Evolutionary conservation across 2,797 vertebrate species (phyloP).

Genomic region (Masticophis lateralis): DNA sequence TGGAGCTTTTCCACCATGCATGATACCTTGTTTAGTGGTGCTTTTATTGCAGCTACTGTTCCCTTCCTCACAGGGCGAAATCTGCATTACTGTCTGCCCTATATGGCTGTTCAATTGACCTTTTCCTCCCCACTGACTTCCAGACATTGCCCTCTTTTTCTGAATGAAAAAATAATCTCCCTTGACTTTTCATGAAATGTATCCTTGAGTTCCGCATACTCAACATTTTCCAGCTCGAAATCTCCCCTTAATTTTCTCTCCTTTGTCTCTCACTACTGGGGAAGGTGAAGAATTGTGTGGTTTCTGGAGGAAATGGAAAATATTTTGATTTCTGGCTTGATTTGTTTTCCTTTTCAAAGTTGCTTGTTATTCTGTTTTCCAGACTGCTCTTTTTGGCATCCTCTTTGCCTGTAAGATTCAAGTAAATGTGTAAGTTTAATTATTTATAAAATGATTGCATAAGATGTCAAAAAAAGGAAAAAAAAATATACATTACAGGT

Average conservation of each 20-base stretch:
- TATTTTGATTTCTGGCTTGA: background rate
- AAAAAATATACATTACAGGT: background rate
- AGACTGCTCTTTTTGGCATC: background rate
- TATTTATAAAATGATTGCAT: background rate
- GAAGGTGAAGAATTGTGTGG: background rate
- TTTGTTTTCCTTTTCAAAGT: background rate
- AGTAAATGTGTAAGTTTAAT: background rate
- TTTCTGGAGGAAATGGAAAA: background rate
- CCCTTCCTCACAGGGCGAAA: background rate
- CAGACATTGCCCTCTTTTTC: background rate
- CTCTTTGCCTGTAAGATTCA: background rate
- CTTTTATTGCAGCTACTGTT: background rate
- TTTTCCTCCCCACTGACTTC: background rate
- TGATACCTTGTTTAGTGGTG: background rate
- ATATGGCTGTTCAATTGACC: background rate
- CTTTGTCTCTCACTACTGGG: background rate
- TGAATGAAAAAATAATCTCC: background rate
- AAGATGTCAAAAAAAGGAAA: background rate
- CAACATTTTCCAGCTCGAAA: background rate
- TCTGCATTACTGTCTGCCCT: background rate
- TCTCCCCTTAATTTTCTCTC: background rate
- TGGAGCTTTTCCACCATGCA: background rate
- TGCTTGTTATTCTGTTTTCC: background rate
- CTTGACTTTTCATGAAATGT: background rate
- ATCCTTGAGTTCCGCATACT: background rate